Base-by-base conservation (phyloP, 2,888 invertebrate species). In the Emmelina monodactyla region DNA sequence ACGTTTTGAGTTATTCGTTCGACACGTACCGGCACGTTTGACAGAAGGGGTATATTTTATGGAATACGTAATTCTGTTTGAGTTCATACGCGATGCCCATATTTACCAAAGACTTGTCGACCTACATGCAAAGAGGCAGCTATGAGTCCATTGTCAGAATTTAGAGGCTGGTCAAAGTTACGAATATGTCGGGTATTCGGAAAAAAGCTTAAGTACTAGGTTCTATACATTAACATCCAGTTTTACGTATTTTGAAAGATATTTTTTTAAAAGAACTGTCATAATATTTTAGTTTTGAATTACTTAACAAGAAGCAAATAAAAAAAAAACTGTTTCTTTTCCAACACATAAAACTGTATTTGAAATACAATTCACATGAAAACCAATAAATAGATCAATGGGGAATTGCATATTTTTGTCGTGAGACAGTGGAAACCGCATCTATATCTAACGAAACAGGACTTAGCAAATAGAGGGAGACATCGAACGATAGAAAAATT, bases 61-160 rank as follows among this genome's bases (percentile, higher is more conserved):
- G 73, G 76, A 78, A 78, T 76, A 78, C 71, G 73, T 78, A 78
- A 78, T 78, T 78, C 52, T 78, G 68, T 78, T 78, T 78, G 78
- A 78, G 73, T 78, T 76, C 75, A 78, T 78, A 78, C 73, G 76
- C 76, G 76, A 64, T 73, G 78, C 72, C 76, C 78, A 76, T 65
- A 65, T 65, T 65, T 65, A 61, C 60, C 57, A 58, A 65, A 62
- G 62, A 57, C 65, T 65, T 46, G 49, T 58, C 62, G 60, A 60
- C 55, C 55, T 61, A 63, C 64, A 65, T 63, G 63, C 61, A 64
- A 62, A 63, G 61, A 56, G 57, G 15, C 12, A 14, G 33, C 34
- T 34, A 22, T 30, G 51, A 53, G 34, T 56, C 49, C 62, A 53
- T 39, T 48, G 33, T 32, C 16, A 25, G 6, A n/a, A n/a, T n/a